Evolutionary conservation across 2,797 vertebrate species (phyloP).

Genomic region (Tragopan temminckii): DNA sequence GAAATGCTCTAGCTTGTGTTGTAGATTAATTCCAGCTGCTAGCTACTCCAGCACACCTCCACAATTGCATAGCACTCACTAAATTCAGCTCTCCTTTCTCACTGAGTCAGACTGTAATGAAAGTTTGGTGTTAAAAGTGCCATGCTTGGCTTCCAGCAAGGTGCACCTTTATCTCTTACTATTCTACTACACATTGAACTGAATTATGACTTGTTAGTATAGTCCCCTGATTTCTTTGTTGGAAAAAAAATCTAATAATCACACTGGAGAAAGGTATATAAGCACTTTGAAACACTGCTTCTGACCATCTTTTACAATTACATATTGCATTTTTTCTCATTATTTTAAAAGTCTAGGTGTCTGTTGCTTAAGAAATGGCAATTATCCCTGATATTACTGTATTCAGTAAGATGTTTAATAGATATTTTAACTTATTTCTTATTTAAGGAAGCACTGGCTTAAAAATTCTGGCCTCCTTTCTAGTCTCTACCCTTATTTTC

Average conservation of each 20-base stretch:
- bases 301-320: not conserved
- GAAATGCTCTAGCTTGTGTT: constrained; percentile 28
- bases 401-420: not conserved
- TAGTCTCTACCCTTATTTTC: not conserved
- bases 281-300: not conserved
- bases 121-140: not conserved
- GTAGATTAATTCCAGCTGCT: constrained; percentile 53
- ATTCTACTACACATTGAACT: not conserved
- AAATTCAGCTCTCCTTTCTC: not conserved
- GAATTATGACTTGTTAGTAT: not conserved
- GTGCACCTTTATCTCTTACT: not conserved
- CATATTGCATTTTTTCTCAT: not conserved
- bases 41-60: not conserved
- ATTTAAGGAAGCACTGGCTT: not conserved
- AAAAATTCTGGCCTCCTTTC: not conserved
- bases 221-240: not conserved
- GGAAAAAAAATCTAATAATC: not conserved
- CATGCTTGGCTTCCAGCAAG: not conserved
- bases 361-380: not conserved
- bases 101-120: not conserved
- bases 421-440: not conserved
- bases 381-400: not conserved
- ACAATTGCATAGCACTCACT: not conserved
- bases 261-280: not conserved
- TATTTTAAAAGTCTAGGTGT: not conserved